These are phyloP conservation scores for Clepsis dumicolana DNA, from an alignment of 2,888 invertebrate genomes.

Conservation along the genomic window DNA sequence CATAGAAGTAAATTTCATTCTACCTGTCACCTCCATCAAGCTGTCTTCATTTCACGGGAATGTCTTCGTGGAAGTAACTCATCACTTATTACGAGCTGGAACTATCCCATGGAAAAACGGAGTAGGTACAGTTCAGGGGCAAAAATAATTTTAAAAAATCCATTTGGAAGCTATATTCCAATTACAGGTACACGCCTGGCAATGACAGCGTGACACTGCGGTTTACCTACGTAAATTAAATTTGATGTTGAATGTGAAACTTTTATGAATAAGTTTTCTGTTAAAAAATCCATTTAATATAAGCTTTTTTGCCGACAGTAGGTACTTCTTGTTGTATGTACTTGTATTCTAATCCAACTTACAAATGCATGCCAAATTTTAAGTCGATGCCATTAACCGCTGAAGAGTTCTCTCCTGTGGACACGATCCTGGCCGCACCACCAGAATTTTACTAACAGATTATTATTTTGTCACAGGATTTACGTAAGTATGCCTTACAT, in stretches of 20 bases:
- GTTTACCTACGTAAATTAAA: background rate
- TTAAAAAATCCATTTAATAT: no score
- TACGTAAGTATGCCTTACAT: no score
- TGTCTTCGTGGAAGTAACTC: slow-evolving; percentile 54
- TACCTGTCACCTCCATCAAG: slow-evolving; percentile 46
- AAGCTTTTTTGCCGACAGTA: no score
- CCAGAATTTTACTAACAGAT: no score
- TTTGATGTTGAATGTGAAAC: background rate
- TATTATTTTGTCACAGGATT: no score
- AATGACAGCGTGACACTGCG: background rate
- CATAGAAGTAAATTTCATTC: slow-evolving; percentile 19
- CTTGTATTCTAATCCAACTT: no score
- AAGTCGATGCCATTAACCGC: no score
- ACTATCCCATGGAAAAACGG: slow-evolving; percentile 54
- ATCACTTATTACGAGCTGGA: slow-evolving; percentile 59
- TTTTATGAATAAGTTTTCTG: background rate
- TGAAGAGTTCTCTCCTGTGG: no score
- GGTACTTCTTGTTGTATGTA: no score
- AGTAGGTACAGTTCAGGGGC: slow-evolving; percentile 48
- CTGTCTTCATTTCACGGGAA: slow-evolving; percentile 46
- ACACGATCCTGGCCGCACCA: no score
- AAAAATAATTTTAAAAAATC: background rate
- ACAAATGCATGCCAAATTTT: no score
- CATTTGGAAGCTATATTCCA: background rate
- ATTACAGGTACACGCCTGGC: background rate